Base-by-base conservation (phyloP, 2,888 invertebrate genomes). In the Amphipoea oculea region DNA sequence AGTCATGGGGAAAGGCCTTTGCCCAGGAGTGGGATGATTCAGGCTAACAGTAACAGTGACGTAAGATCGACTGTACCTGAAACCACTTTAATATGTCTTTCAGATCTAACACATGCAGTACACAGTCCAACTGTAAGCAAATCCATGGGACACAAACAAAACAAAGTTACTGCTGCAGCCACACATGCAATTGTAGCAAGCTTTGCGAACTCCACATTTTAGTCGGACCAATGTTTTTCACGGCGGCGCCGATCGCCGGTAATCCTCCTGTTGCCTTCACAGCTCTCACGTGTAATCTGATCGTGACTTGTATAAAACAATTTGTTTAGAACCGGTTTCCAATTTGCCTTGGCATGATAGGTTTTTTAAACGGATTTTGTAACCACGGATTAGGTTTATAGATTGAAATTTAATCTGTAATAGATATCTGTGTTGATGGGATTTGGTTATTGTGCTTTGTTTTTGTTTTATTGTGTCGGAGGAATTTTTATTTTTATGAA, bases 281-380 rank as follows among this genome's bases (percentile, higher is more conserved):
- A 82, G 80, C 83, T 82, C 82, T 76, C 88, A 85, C 86, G 86
- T 88, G 87, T 93, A 92, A 93, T 93, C 91, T 90, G 91, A 88
- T 88, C 92, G 92, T 92, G 93, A 92, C 92, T 93, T 92, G 93
- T 90, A 90, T 92, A 92, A 93, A 92, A 92, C 92, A 92, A 93
- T 93, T 93, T 93, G 91, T 92, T 92, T 91, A 90, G 91, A 90
- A 90, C 89, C 90, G 87, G 89, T 90, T 92, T 93, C 91, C 93
- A 93, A 93, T 93, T 92, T 93, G 89, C 91, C 86, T 88, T 88
- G 83, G 85, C 88, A 88, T 90, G 92, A 92, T 93, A 88, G 91
- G 92, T 90, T 90, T 92, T 92, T 90, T 89, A 91, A 92, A 91
- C 88, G 83, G 88, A 88, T 88, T 87, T 86, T 83, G 87, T 83